Base-by-base conservation (phyloP, 2,888 invertebrate genomes). In the Pherbina coryleti region DNA sequence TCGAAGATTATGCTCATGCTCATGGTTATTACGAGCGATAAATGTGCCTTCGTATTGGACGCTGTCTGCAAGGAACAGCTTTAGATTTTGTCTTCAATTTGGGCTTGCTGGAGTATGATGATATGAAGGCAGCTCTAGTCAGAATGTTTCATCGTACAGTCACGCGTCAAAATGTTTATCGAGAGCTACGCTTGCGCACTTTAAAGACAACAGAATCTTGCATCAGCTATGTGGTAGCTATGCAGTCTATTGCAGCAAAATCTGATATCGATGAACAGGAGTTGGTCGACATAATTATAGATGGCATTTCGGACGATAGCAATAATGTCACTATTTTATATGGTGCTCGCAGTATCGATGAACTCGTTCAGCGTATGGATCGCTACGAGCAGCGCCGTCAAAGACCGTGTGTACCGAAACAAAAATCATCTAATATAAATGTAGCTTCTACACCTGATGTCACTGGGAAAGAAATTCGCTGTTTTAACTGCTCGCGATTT, bases 261-360 rank as follows among this genome's bases (percentile, higher is more conserved):
- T n/a, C 76, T 17, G 73, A 79, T 11, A 73, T 76, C 17, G 53
- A 53, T 14, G 76, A n/a, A 76, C n/a, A n/a, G n/a, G n/a, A n/a
- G n/a, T 22, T 79, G 2, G 53, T 79, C 0, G 74, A 79, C 9
- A 64, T 76, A 2, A 57, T 78, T n/a, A n/a, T n/a, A n/a, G n/a
- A n/a, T n/a, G n/a, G n/a, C n/a, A n/a, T n/a, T n/a, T n/a, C n/a
- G n/a, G 79, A 80, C 51, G 75, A 51, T n/a, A 66, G 57, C 19
- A 70, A 69, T 57, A n/a, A 66, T 66, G 34, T 66, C 17, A n/a
- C n/a, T 34, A 14, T 34, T 34, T 14, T 34, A 8, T 34, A 34
- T 17, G 66, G 66, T 5, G 37, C 66, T 17, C 14, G 9, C 34
- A 34, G n/a, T 66, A 14, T 66, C 14, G 66, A 66, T 28, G 66